Evolutionary conservation across 1,140 invertebrate species (phyloP), one percentile per base, ranked within the genome.

Genomic region (Glossosoma conforme): DNA sequence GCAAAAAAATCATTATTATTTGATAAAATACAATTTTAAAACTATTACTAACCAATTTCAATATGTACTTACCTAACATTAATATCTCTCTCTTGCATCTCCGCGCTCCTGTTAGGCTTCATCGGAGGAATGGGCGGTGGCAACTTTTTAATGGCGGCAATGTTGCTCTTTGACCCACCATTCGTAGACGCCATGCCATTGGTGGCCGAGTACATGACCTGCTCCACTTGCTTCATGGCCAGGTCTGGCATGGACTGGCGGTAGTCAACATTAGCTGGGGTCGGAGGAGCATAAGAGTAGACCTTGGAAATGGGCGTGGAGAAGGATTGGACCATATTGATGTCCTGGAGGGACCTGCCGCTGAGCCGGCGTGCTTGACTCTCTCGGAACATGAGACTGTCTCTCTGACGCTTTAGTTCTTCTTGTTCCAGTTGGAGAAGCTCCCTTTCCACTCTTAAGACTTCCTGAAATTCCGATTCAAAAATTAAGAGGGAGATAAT

Each of bases 341-440:
- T 69, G 59, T 84, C 81, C 58, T 83, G 81, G 2, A 82, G 70
- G 2, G 82, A 83, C 9, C 68, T 63, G 18, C 79, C 75, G 57
- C 80, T 81, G n/a, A 73, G 76, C 5, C 76, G 73, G 1, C 77
- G 68, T 3, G 76, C 77, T 52, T 81, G 67, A 60, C 67, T 75
- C 60, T 86, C 83, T 43, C 79, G 71, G 38, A 81, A 77, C 17
- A 84, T 66, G 8, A 86, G 62, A 62, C 84, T 86, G 52, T 82
- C 85, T 3, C 84, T 72, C 61, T 87, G 83, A 2, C 85, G 71
- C 58, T 86, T 81, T n/a, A 87, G 60, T 60, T 87, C 85, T 66
- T 87, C 85, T 64, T 86, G 82, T 65, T 89, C 84, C 20, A 86
- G 61, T 62, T 88, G 85, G 1, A 87, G 61, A 1, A 88, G 70